Conservation (phyloP, 2,113 vertebrate genomes). For the Tetrao urogallus region DNA sequence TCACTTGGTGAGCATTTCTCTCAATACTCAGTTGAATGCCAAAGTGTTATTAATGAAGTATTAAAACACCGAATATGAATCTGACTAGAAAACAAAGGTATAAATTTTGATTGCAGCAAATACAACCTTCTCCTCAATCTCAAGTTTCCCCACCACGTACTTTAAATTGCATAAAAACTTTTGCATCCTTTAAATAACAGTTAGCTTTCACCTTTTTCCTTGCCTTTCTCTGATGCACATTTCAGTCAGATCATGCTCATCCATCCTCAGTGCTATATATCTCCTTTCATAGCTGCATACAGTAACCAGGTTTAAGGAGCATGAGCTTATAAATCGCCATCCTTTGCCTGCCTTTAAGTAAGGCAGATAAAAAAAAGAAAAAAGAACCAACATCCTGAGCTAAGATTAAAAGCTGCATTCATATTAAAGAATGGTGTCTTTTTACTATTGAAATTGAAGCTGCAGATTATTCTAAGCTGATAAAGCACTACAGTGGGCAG, state of each 20-base stretch:
- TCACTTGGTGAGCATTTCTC: neutral
- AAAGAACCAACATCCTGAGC: neutral
- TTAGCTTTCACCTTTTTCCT: neutral
- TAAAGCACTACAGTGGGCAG: constrained; percentile 44
- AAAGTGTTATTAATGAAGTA: neutral
- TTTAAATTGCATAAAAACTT: neutral
- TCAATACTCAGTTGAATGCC: neutral
- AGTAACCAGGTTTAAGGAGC: constrained; percentile 4
- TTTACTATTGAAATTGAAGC: constrained; percentile 26
- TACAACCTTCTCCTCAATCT: neutral
- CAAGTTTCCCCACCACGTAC: neutral
- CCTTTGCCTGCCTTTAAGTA: constrained; percentile 2
- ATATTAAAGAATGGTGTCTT: constrained; percentile 50
- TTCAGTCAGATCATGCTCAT: neutral
- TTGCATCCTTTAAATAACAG: neutral
- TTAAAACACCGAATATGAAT: neutral
- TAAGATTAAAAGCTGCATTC: constrained; percentile 57
- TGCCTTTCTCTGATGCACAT: neutral
- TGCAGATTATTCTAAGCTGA: constrained; percentile 61
- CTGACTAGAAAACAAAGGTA: neutral
- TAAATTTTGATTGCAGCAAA: neutral
- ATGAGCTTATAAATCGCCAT: neutral
- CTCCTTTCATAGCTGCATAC: neutral
- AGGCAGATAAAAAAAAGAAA: neutral
- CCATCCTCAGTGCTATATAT: neutral